Base-by-base conservation (phyloP, 2,888 invertebrate species). In the Euzophera pinguis region DNA sequence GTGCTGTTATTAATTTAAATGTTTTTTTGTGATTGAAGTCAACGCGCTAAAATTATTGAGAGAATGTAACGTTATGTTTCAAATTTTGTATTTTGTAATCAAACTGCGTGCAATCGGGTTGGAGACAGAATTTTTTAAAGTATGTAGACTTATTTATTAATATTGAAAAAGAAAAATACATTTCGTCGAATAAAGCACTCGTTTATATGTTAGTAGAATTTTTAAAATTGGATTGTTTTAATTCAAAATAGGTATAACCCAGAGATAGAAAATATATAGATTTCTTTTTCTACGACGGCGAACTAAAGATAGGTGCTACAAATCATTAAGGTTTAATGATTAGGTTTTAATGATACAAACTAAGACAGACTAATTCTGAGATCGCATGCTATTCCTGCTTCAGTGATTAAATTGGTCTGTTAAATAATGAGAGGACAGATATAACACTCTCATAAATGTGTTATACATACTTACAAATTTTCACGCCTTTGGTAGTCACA, bases 1-100 rank as follows among this genome's bases (percentile, higher is more conserved):
- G 47, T 42, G 43, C 27, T 9, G 43, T 51, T 51, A 45, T 47
- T 47, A 41, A 51, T 41, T 55, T 56, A 52, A 56, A 50, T 50
- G 39, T 14, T 47, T 49, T 53, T 39, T 50, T 47, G 51, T 50
- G 41, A 50, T 51, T 51, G 22, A 13, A 51, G 43, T 43, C 17
- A 50, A 42, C 17, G 41, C 22, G 49, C 49, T 16, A 39, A 50
- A 13, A 22, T 10, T 49, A 32, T 41, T 41, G 48, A 27, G 14
- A 48, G 12, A n/a, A n/a, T 22, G 38, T n/a, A 38, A 38, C 27
- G 13, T 48, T 22, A 35, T 12, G 17, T 22, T 22, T 37, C 4
- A 9, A 38, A 48, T 48, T 47, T 32, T 10, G 34, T 7, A 32
- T 45, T 45, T 45, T 32, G 10, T 27, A 43, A 43, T 9, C 10